Percentiles rank a stretch among this genome's conserved stretches.
Evolutionary conservation across 2,888 invertebrate species (phyloP).

Genomic region (Agriotes lineatus): DNA sequence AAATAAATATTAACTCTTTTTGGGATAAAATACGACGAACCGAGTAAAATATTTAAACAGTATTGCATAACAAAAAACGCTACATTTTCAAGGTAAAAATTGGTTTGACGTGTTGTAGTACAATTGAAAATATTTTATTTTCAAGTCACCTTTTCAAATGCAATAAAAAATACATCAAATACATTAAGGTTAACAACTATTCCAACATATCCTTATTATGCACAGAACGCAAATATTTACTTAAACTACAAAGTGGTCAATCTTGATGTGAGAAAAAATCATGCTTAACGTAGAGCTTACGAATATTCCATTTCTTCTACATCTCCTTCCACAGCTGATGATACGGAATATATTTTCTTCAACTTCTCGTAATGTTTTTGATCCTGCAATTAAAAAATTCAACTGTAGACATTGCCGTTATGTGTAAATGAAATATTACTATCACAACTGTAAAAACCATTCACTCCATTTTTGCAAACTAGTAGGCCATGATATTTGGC

Average conservation of each 20-base stretch:
- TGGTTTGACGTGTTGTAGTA: too few relatives aligned
- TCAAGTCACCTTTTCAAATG: too few relatives aligned
- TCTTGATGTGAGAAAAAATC: not conserved
- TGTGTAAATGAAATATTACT: not conserved
- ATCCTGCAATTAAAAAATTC: slow-evolving; percentile 68
- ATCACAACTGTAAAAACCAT: not conserved
- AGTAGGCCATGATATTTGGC: too few relatives aligned
- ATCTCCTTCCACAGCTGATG: slow-evolving; percentile 68
- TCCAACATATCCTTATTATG: not conserved
- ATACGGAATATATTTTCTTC: slow-evolving; percentile 74
- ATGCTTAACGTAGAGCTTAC: slow-evolving; percentile 33
- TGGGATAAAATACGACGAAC: too few relatives aligned
- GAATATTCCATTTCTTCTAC: slow-evolving; percentile 69
- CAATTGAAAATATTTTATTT: too few relatives aligned
- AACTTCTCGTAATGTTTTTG: slow-evolving; percentile 82
- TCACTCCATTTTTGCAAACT: not conserved
- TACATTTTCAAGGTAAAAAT: too few relatives aligned
- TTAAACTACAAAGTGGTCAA: not conserved
- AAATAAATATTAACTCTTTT: too few relatives aligned
- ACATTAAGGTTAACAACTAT: too few relatives aligned
- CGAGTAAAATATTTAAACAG: too few relatives aligned
- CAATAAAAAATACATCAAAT: too few relatives aligned
- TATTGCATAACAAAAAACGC: too few relatives aligned
- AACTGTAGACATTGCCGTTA: too few relatives aligned
- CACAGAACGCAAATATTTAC: not conserved